Base-by-base conservation (phyloP, 2,113 vertebrate genomes). In the Grantiella picta region DNA sequence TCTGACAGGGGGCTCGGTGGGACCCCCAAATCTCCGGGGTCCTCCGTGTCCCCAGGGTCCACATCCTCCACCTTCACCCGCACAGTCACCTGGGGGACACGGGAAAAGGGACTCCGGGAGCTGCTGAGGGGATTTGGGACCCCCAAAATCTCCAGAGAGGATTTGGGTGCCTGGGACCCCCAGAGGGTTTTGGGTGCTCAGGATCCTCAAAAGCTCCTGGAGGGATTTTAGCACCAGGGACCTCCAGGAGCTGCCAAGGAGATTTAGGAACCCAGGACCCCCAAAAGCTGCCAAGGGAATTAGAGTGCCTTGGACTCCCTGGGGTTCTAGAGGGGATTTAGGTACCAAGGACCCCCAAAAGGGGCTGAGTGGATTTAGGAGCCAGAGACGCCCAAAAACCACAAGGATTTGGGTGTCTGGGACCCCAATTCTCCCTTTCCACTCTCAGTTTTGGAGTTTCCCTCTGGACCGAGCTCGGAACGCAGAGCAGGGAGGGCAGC, bases 11-110 rank as follows among this genome's bases (percentile, higher is more conserved):
- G n/a, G 17, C 29, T 76, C 0, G 9, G 31, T 1, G 88, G 38
- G 7, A 57, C n/a, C 31, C 24, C 38, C 3, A 2, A 2, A 5
- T 3, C 10, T 36, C 33, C n/a, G 0, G 75, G 59, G 8, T 77
- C 84, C 18, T 77, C 91, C 1, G 1, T 0, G 0, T 76, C 90
- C n/a, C 20, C 53, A 0, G 76, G 70, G 59, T 54, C 16, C 90
- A 90, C 60, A 14, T 95, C 91, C 64, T 93, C 91, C n/a, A 95
- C 53, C 80, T 95, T 89, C 59, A 93, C 80, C 0, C 88, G 15
- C 70, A 95, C 75, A 0, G 75, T 93, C 53, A 95, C 94, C 94
- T 95, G 64, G 1, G 15, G 47, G 24, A 63, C 7, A 12, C 11
- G 2, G 11, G 15, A 29, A 36, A 2, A 12, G n/a, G 35, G 23